phyloP scores from a whole-genome alignment of 1,140 invertebrate species.

The Sweltsa coloradensis region DNA sequence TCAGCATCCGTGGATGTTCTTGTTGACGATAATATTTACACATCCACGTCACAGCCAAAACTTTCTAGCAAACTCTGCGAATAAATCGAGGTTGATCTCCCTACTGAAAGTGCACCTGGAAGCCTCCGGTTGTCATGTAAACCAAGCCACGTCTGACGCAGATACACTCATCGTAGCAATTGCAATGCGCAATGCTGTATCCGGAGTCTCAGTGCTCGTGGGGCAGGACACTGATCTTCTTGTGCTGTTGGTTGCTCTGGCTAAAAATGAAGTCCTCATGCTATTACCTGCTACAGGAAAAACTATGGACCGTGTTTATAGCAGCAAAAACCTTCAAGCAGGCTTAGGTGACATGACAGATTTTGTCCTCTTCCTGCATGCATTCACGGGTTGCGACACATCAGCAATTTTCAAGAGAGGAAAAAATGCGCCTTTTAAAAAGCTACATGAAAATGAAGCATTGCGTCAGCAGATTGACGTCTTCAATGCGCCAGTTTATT shows the following conservation, averaged over 20 bases:
- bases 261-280: constrained; percentile 1
- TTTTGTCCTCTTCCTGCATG: constrained; percentile 4
- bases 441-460: neutral
- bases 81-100: constrained; percentile 1
- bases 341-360: neutral
- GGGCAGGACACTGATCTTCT: constrained; percentile 4
- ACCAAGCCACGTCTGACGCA: constrained; percentile 11
- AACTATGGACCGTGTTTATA: neutral
- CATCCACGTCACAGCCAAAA: neutral
- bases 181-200: constrained; percentile 4
- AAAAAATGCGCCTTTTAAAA: neutral
- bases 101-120: neutral
- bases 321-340: neutral
- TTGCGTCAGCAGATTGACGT: constrained; percentile 4
- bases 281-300: neutral
- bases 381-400: neutral
- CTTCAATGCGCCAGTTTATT: too few species aligned
- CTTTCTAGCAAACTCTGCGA: neutral
- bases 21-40: neutral
- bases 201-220: neutral
- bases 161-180: constrained; percentile 12
- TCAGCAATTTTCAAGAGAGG: neutral
- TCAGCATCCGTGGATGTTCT: neutral
- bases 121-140: neutral
- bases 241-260: constrained; percentile 3